Evolutionary conservation across 1,140 invertebrate genomes (phyloP), one percentile per base, ranked within the genome.

Genomic region (Plodia interpunctella): DNA sequence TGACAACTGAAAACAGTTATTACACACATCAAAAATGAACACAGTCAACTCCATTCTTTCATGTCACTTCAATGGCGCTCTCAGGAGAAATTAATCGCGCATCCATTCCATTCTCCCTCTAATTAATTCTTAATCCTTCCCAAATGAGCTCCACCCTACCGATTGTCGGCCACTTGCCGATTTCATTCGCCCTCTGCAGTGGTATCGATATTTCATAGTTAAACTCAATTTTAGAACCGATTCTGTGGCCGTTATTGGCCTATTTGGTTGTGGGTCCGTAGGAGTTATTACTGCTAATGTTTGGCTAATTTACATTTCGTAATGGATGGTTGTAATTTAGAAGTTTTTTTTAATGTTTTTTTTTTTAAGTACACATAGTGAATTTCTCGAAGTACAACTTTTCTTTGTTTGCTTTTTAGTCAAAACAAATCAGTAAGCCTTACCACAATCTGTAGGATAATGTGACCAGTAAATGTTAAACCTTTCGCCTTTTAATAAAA

Each of bases 71-170:
- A 44, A 44, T 44, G 38, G 38, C 38, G 52, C 51, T 58, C 61
- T 55, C 55, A 21, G 6, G 55, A 58, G 56, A 63, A 63, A 63
- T 63, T 63, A 63, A 63, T 63, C 56, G 55, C 51, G 35, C 50
- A 58, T 55, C 50, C 38, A 54, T 19, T 54, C 61, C 30, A 52
- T 53, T 53, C 52, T 55, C 53, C 49, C 17, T 18, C 51, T 20
- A 57, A 58, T 63, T 63, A 63, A 63, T 58, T 58, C 51, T 63
- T 63, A 58, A 63, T 63, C 61, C 61, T 35, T n/a, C 15, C 50
- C 61, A 63, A 63, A 58, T 58, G 61, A 58, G 56, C 56, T 58
- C 55, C 32, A 49, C 30, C 60, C 50, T 38, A 58, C 28, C 52
- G 51, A 63, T 63, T 57, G 60, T 55, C 59, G 59, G 52, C 52